Conservation (phyloP, 2,888 invertebrate species). For the Cryptus armator region DNA sequence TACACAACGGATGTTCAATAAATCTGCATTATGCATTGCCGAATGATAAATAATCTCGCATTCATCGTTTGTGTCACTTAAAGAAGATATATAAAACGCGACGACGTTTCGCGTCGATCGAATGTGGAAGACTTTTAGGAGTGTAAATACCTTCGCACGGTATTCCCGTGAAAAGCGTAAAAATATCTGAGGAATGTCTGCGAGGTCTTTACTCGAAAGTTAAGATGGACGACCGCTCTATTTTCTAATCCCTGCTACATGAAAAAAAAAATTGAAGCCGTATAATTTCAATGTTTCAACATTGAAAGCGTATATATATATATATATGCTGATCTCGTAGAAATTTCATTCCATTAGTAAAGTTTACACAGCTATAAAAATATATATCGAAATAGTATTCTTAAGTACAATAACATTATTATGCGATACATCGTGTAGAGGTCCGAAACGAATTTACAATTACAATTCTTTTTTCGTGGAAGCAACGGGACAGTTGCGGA, state of each 20-base stretch:
- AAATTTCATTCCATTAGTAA: constrained; percentile 12
- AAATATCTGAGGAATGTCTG: constrained; percentile 54
- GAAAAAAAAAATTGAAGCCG: constrained; percentile 29
- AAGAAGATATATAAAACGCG: constrained; percentile 17
- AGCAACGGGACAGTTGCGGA: neutral
- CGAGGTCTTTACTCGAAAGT: constrained; percentile 2
- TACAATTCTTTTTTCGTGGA: constrained; percentile 9
- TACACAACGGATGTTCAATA: constrained; percentile 54
- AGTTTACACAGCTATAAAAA: constrained; percentile 29
- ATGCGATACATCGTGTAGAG: constrained; percentile 38
- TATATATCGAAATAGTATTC: constrained; percentile 26
- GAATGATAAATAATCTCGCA: constrained; percentile 5
- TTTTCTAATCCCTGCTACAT: constrained; percentile 15
- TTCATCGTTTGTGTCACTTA: neutral
- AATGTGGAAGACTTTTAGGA: constrained; percentile 41
- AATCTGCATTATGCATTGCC: constrained; percentile 47
- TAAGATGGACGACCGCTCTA: constrained; percentile 2
- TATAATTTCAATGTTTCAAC: constrained; percentile 11
- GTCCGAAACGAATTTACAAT: constrained; percentile 6
- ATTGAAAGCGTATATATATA: constrained; percentile 1
- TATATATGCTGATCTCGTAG: constrained; percentile 5
- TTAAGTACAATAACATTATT: constrained; percentile 53
- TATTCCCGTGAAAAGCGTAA: constrained; percentile 8
- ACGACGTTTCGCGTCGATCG: neutral
- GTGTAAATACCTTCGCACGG: neutral